These are phyloP conservation scores for Cataglyphis hispanica DNA, from an alignment of 1,140 invertebrate species.

Conservation along the genomic window DNA sequence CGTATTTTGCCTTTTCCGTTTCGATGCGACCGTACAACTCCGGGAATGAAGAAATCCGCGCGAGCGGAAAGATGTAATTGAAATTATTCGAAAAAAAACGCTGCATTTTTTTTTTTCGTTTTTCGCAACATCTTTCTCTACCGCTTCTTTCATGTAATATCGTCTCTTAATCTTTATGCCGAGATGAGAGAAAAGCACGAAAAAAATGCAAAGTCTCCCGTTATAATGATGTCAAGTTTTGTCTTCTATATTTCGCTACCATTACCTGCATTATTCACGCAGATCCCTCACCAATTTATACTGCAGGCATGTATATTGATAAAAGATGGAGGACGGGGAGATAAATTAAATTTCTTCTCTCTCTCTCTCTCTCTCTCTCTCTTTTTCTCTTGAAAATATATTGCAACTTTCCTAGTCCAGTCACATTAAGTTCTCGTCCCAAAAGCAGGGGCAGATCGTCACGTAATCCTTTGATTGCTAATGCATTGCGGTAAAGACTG, in stretches of 20 bases:
- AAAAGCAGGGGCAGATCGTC: slow-evolving; percentile 11
- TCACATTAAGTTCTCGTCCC: neutral
- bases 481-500: slow-evolving; percentile 73
- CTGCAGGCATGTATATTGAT: slow-evolving; percentile 40
- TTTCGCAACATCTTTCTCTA: neutral
- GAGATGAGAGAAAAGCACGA: neutral
- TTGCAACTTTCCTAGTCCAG: neutral
- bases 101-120: neutral
- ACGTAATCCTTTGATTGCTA: slow-evolving; percentile 34
- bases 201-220: neutral
- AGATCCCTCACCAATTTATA: slow-evolving; percentile 20
- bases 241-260: neutral
- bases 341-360: slow-evolving; percentile 17
- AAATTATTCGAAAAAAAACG: slow-evolving; percentile 4
- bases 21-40: neutral
- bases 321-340: neutral
- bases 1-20: neutral
- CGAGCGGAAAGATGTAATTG: slow-evolving; percentile 12
- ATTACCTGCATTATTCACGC: slow-evolving; percentile 12
- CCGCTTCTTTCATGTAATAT: neutral
- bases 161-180: neutral
- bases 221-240: slow-evolving; percentile 5
- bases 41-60: neutral
- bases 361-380: too few species aligned
- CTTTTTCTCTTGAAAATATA: neutral